These are phyloP conservation scores for Synanceia verrucosa DNA, from an alignment of 2,797 vertebrate genomes.

Conservation along the genomic window DNA sequence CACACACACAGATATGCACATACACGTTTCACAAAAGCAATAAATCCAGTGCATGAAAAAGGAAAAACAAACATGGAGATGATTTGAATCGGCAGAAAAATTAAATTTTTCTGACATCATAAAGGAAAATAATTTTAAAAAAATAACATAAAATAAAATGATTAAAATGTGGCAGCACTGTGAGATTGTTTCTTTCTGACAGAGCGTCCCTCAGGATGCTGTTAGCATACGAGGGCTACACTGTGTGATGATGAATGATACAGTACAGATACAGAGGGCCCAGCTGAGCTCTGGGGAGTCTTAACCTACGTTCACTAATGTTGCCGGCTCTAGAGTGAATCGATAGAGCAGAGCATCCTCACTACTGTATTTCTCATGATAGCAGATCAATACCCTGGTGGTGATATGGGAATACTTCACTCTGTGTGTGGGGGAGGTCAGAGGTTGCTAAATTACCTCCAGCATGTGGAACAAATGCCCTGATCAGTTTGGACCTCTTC, in stretches of 20 bases:
- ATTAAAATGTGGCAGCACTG: conserved; percentile 19
- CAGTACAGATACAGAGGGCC: background rate
- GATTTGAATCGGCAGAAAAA: conserved; percentile 69
- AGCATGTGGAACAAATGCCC: conserved; percentile 92
- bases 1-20: conserved; percentile 33
- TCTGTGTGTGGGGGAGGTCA: conserved; percentile 43
- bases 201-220: conserved; percentile 19
- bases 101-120: conserved; percentile 61
- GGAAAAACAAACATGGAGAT: conserved; percentile 70
- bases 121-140: conserved; percentile 42
- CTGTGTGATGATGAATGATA: conserved; percentile 16
- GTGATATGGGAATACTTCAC: conserved; percentile 33
- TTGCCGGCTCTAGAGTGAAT: conserved; percentile 43
- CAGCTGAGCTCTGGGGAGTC: conserved; percentile 72
- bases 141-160: conserved; percentile 10
- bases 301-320: conserved; percentile 60
- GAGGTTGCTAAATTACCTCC: conserved; percentile 86
- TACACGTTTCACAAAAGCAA: conserved; percentile 50
- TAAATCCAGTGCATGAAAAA: conserved; percentile 22
- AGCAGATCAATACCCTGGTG: conserved; percentile 26
- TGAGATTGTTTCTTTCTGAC: background rate
- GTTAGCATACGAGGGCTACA: background rate
- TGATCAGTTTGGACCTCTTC: conserved; percentile 97
- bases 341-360: conserved; percentile 37
- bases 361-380: conserved; percentile 34